Evolutionary conservation across 1,140 invertebrate genomes (phyloP).

Genomic region (Zaprionus taronus): DNA sequence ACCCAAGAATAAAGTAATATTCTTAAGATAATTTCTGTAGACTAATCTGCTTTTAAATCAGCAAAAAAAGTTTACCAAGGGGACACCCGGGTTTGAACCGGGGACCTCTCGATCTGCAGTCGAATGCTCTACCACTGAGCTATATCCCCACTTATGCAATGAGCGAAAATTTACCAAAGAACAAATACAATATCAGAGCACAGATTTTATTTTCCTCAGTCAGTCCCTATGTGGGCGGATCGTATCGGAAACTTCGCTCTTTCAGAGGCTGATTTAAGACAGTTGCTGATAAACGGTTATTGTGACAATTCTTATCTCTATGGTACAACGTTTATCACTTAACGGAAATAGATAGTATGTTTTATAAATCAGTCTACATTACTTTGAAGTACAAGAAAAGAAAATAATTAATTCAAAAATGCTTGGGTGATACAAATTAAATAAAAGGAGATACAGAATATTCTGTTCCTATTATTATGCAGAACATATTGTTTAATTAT

Average conservation of each 20-base stretch:
- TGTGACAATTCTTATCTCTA: slow-evolving; percentile 49
- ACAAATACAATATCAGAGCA: background rate
- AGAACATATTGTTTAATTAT: background rate
- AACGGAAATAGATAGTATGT: slow-evolving; percentile 24
- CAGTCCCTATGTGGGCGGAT: slow-evolving; percentile 23
- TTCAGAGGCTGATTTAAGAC: background rate
- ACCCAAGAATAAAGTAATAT: too few species aligned
- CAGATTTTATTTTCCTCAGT: slow-evolving; percentile 8
- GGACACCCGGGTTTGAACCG: slow-evolving; percentile 87
- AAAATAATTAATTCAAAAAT: background rate
- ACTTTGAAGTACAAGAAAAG: background rate
- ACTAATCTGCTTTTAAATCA: background rate
- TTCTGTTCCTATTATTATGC: background rate
- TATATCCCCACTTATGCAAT: slow-evolving; percentile 70
- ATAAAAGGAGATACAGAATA: background rate
- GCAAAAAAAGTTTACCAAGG: slow-evolving; percentile 53
- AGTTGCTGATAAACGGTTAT: slow-evolving; percentile 59
- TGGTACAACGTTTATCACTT: slow-evolving; percentile 33
- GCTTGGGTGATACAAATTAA: fast-evolving
- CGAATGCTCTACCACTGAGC: slow-evolving; percentile 96
- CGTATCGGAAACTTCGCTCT: slow-evolving; percentile 2
- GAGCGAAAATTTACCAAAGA: slow-evolving; percentile 36
- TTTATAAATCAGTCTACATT: slow-evolving; percentile 30
- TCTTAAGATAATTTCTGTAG: too few species aligned
- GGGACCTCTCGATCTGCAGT: slow-evolving; percentile 97